Conservation (phyloP, 2,797 vertebrate species). For the Halcyon chelicuti region DNA sequence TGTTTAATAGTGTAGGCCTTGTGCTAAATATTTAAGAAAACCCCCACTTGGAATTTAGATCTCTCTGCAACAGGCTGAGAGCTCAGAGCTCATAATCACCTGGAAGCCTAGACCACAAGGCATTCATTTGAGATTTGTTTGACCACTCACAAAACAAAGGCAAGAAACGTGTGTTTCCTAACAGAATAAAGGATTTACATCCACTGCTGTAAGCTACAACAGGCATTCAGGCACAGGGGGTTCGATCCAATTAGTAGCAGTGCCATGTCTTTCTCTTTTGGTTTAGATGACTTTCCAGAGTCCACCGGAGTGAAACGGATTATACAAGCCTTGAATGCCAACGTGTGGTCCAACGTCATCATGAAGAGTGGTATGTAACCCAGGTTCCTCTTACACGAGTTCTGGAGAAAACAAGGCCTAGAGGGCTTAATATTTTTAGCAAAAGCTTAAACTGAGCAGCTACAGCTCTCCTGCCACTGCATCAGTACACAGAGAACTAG, state of each 20-base stretch:
- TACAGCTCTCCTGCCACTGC: not conserved
- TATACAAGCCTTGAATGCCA: slow-evolving; percentile 95
- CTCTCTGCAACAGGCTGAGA: not conserved
- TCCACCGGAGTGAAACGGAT: slow-evolving; percentile 96
- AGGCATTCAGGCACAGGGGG: not conserved
- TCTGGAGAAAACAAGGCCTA: not conserved
- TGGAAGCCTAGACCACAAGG: not conserved
- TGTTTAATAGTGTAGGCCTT: not conserved
- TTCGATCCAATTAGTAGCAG: accelerated
- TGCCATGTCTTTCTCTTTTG: not conserved
- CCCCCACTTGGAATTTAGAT: not conserved
- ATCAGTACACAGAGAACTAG: not conserved
- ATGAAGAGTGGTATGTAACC: slow-evolving; percentile 91
- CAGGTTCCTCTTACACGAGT: accelerated
- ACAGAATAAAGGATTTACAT: not conserved
- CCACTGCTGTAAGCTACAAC: accelerated
- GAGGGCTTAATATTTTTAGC: not conserved
- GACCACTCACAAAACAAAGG: not conserved
- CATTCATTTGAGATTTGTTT: not conserved
- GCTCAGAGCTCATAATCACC: not conserved
- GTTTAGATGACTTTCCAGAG: slow-evolving; percentile 95
- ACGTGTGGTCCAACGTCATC: slow-evolving; percentile 94
- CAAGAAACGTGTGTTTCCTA: not conserved
- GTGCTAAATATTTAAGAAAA: not conserved
- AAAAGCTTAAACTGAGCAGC: not conserved